Evolutionary conservation across 2,113 vertebrate species (phyloP), one percentile per base, ranked within the genome.

Genomic region (Cyprinodon variegatus): DNA sequence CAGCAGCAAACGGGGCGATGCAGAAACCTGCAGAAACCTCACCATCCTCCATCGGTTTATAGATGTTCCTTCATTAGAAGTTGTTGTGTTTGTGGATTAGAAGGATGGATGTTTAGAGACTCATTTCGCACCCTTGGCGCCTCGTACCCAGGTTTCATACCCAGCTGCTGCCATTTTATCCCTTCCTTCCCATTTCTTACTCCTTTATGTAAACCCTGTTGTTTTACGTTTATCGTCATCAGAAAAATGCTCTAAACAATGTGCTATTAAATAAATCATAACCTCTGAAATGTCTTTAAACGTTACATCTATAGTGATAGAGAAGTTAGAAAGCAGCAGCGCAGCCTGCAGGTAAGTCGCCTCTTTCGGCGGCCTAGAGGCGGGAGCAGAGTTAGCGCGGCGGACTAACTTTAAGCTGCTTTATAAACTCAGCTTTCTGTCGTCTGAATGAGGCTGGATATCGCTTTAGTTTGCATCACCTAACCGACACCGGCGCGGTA

Each of bases 1-100:
- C 53, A 74, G 84, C 82, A 87, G 91, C 86, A 90, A 90, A 89
- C 68, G 45, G 81, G 76, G 43, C 68, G 13, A 70, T 8, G 78
- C 76, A 86, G 76, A 70, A 81, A 84, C 70, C 77, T 67, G 8
- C 74, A 64, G 83, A 74, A 78, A 63, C 62, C 71, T 81, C 76
- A 37, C 81, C 74, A 80, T 87, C 77, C 61, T 76, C 87, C 81
- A 88, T 89, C 76, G 9, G 50, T 74, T 83, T 77, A 83, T 70
- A 78, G 74, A 85, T 82, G 41, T 53, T 77, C 53, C 81, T 78
- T 75, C 76, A 76, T 81, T 65, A 72, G 2, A 74, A 74, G 73
- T 63, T 15, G 68, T 39, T 65, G 63, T 38, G 61, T 68, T 60
- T 45, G 37, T 48, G 29, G 29, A 29, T 29, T 29, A 29, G 29